Percentiles rank a stretch among this genome's conserved stretches.
Conservation (phyloP, 92 coral and sea anemone species). For the Muricea muricata region DNA sequence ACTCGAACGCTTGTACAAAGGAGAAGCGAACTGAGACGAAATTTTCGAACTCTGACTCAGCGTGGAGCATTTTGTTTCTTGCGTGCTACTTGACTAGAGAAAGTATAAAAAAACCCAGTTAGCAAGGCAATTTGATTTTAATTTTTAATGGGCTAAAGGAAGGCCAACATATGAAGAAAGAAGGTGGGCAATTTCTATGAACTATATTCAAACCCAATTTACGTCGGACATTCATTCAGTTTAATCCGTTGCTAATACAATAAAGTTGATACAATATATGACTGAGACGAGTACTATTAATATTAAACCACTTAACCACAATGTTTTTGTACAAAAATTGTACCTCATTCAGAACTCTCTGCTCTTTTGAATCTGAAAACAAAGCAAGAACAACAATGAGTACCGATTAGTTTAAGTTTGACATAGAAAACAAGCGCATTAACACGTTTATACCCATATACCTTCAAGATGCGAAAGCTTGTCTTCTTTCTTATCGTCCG, state of each 20-base stretch:
- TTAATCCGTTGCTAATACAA: too few species aligned
- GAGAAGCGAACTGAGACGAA: background rate
- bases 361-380: background rate
- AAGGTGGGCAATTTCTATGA: too few species aligned
- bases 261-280: too few species aligned
- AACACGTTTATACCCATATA: background rate
- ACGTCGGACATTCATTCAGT: too few species aligned
- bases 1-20: background rate
- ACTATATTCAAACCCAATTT: too few species aligned
- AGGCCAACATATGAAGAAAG: too few species aligned
- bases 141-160: too few species aligned
- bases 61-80: background rate
- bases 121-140: background rate
- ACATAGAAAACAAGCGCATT: background rate
- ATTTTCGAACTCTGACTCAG: background rate
- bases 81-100: background rate
- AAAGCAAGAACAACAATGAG: background rate
- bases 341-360: slow-evolving; percentile 1
- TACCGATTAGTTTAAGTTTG: background rate
- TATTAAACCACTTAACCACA: too few species aligned
- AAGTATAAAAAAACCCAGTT: background rate
- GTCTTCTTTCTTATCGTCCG: slow-evolving; percentile 20
- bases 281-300: too few species aligned
- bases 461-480: background rate
- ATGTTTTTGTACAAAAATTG: background rate